Percentiles rank a stretch among this genome's conserved stretches.
These are phyloP conservation scores for Margarornis squamiger DNA, from an alignment of 2,797 vertebrate species.

Conservation along the genomic window DNA sequence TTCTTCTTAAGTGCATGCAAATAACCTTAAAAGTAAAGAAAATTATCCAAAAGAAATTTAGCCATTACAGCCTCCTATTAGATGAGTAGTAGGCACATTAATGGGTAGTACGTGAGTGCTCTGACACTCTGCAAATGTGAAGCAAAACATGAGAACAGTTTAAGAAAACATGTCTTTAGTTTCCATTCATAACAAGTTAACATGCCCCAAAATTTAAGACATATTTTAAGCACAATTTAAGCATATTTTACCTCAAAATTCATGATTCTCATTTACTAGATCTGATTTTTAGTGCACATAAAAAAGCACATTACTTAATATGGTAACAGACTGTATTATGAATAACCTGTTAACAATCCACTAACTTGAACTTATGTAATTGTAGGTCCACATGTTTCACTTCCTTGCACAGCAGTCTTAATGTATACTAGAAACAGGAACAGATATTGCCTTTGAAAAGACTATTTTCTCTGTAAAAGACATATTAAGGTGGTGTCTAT, in stretches of 20 bases:
- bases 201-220: background rate
- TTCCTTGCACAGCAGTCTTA: background rate
- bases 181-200: background rate
- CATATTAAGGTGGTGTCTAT: background rate
- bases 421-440: background rate
- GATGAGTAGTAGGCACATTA: background rate
- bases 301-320: background rate
- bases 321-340: fast-evolving
- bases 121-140: background rate
- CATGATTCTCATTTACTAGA: background rate
- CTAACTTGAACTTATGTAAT: background rate
- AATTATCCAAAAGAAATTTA: background rate
- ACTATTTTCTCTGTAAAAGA: background rate
- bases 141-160: background rate
- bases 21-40: background rate
- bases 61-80: background rate
- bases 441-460: background rate
- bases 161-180: background rate
- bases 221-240: background rate
- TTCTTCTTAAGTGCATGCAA: background rate
- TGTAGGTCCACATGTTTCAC: background rate
- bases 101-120: background rate
- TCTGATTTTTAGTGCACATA: background rate
- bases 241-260: background rate
- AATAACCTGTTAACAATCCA: background rate